phyloP scores from a whole-genome alignment of 2,113 vertebrate species.

The Onychostruthus taczanowskii region DNA sequence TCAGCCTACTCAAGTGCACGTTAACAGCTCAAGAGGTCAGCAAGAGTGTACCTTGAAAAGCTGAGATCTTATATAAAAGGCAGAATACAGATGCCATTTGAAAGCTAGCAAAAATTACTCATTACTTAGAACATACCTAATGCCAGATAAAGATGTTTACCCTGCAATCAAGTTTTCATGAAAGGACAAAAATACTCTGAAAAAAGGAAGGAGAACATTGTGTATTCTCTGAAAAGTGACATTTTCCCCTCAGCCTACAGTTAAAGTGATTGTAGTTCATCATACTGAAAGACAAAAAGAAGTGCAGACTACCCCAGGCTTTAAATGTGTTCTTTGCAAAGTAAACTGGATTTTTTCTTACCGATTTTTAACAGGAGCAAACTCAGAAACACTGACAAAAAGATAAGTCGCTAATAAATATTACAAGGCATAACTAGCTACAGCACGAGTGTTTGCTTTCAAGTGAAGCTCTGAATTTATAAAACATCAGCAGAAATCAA shows the following conservation, averaged over 20 bases:
- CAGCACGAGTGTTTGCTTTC: background rate
- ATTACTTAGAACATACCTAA: background rate
- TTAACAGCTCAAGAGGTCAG: conserved; percentile 50
- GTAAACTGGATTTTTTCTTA: background rate
- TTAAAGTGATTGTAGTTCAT: background rate
- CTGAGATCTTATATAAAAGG: conserved; percentile 6
- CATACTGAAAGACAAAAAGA: background rate
- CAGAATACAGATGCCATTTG: conserved; percentile 24
- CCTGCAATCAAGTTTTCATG: background rate
- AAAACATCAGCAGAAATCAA: background rate
- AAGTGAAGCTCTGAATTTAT: background rate
- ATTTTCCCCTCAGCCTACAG: background rate
- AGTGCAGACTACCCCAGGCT: background rate
- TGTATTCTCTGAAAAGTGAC: background rate
- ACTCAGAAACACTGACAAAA: background rate
- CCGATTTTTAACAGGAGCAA: background rate
- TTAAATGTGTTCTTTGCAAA: background rate
- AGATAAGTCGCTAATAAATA: background rate
- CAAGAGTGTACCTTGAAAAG: conserved; percentile 28
- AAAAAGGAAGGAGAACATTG: background rate
- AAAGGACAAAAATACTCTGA: background rate
- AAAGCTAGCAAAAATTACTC: conserved; percentile 31
- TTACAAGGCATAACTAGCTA: background rate
- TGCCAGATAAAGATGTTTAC: background rate
- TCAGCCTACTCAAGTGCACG: background rate